A percentile compares a stretch with the other conserved stretches of the same genome.
These are phyloP conservation scores for Caenorhabditis japonica DNA, from an alignment of 2,888 invertebrate species.

Conservation along the genomic window DNA sequence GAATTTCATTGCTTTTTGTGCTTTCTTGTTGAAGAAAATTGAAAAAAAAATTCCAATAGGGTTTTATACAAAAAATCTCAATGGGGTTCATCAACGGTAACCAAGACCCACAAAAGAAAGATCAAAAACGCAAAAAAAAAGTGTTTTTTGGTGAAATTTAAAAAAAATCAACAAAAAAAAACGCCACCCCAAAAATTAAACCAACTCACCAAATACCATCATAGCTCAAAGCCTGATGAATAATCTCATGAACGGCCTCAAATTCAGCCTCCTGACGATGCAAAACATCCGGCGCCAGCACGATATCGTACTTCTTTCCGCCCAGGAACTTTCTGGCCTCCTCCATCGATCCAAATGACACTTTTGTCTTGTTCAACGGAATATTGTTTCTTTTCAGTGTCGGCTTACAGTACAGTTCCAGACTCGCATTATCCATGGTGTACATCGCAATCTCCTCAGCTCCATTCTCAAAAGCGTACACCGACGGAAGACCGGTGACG, in stretches of 20 bases:
- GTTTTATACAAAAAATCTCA: no score
- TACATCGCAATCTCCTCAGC: constrained; percentile 69
- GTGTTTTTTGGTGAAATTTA: no score
- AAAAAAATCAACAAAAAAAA: no score
- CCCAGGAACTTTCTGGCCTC: constrained; percentile 58
- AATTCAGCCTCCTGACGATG: constrained; percentile 64
- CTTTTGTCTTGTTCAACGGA: constrained; percentile 64
- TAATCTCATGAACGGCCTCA: constrained; percentile 67
- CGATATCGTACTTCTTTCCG: constrained; percentile 72
- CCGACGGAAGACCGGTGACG: constrained; percentile 72
- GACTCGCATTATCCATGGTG: constrained; percentile 51
- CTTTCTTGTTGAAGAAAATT: neutral
- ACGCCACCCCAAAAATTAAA: no score
- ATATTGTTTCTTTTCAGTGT: constrained; percentile 71
- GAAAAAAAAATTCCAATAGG: no score
- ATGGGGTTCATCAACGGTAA: no score
- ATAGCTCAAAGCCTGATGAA: constrained; percentile 62
- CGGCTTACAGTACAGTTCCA: constrained; percentile 65
- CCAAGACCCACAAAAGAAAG: no score
- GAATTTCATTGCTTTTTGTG: constrained; percentile 1
- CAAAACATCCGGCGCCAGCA: constrained; percentile 72
- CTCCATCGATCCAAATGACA: constrained; percentile 60
- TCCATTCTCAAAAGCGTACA: constrained; percentile 70
- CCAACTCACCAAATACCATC: constrained; percentile 72
- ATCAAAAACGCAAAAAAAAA: no score